Conservation (phyloP, 1,140 invertebrate genomes). For the Hestina assimilis region DNA sequence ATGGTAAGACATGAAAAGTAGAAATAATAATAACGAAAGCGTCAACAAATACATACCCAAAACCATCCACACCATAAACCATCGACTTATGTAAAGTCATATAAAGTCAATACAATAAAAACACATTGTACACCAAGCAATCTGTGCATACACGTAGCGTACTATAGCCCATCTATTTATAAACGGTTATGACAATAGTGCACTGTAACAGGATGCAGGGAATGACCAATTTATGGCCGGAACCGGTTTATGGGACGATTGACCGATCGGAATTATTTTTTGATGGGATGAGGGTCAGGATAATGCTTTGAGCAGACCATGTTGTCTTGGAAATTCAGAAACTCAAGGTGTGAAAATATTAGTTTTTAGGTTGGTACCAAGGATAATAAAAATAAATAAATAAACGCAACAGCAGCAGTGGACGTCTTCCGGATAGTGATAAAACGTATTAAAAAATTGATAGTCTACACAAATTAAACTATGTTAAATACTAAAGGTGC, state of each 20-base stretch:
- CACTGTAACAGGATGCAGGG: constrained; percentile 41
- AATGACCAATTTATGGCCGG: constrained; percentile 51
- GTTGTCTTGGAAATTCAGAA: background rate
- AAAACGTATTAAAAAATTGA: too few relatives aligned
- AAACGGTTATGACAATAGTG: constrained; percentile 45
- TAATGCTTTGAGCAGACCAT: background rate
- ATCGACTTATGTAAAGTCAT: background rate
- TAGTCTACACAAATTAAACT: too few relatives aligned
- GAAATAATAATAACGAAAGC: background rate
- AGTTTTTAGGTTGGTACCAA: too few relatives aligned
- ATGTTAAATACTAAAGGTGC: too few relatives aligned
- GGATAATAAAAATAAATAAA: too few relatives aligned
- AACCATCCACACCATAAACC: background rate
- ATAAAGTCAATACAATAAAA: background rate
- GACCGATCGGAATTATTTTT: constrained; percentile 43
- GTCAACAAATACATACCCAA: background rate
- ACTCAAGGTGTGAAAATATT: too few relatives aligned
- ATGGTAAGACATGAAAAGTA: background rate
- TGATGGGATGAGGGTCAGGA: constrained; percentile 26
- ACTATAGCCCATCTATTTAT: constrained; percentile 30
- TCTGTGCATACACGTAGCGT: background rate
- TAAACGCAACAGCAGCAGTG: too few relatives aligned
- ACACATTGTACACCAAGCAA: constrained; percentile 1
- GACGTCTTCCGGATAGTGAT: too few relatives aligned
- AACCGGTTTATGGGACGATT: constrained; percentile 45